Conservation (phyloP, 1,140 invertebrate genomes). For the Nebria ingens region DNA sequence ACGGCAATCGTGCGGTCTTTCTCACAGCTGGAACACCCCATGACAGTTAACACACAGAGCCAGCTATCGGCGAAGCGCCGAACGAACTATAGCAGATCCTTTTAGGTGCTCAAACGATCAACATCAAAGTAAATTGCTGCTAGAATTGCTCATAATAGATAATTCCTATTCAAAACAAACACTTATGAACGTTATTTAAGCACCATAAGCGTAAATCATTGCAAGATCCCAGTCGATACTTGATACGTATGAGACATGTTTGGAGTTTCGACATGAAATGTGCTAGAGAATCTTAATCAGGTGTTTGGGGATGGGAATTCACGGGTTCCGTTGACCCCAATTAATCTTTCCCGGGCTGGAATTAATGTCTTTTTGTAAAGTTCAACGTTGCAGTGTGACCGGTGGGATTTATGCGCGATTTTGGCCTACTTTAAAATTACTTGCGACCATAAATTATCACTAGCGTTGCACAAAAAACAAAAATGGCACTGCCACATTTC, state of each 20-base stretch:
- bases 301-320: not conserved
- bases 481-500: no score
- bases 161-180: constrained; percentile 27
- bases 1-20: constrained; percentile 13
- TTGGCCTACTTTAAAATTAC: not conserved
- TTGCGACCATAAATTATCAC: not conserved
- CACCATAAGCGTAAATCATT: constrained; percentile 1
- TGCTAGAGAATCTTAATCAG: not conserved
- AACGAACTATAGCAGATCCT: constrained; percentile 26
- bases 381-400: not conserved
- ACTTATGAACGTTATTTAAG: constrained; percentile 5
- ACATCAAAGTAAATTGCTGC: constrained; percentile 30
- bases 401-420: not conserved
- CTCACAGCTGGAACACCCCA: not conserved
- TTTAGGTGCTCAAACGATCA: constrained; percentile 29
- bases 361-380: not conserved
- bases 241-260: no score
- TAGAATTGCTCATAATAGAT: constrained; percentile 28
- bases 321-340: not conserved
- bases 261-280: no score
- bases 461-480: not conserved
- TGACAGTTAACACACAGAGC: constrained; percentile 15
- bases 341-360: not conserved
- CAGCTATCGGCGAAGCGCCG: constrained; percentile 25
- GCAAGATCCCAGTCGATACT: not conserved